Evolutionary conservation across 2,113 vertebrate genomes (phyloP).

Genomic region (Cheirogaleus medius): DNA sequence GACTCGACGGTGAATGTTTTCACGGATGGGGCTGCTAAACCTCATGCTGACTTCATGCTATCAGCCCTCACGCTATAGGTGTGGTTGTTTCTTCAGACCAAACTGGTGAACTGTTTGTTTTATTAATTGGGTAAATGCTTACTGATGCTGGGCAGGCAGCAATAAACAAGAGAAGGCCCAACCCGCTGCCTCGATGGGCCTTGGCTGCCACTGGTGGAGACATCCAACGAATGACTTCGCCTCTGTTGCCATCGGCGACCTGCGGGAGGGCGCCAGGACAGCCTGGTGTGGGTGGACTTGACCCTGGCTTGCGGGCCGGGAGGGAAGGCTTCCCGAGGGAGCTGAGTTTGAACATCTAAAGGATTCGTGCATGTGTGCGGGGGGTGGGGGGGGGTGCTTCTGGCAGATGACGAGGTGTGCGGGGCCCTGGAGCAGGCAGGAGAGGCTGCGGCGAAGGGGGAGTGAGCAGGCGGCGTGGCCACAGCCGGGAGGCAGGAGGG

Average conservation of each 20-base stretch:
- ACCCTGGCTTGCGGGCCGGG: background rate
- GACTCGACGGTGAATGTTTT: fast-evolving
- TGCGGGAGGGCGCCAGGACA: background rate
- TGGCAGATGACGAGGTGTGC: fast-evolving
- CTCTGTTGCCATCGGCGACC: fast-evolving
- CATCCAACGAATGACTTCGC: fast-evolving
- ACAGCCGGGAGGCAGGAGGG: fast-evolving
- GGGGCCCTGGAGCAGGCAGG: background rate
- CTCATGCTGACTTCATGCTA: no score
- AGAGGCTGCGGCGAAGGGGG: fast-evolving
- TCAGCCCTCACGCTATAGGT: fast-evolving
- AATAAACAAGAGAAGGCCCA: fast-evolving
- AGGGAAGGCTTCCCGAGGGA: background rate
- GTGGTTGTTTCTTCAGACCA: background rate
- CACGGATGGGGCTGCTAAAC: fast-evolving
- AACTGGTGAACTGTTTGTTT: background rate
- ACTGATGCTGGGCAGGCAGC: fast-evolving
- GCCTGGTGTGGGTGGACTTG: fast-evolving
- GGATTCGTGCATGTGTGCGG: fast-evolving
- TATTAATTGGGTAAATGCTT: background rate
- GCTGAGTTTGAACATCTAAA: fast-evolving
- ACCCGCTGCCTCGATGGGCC: fast-evolving
- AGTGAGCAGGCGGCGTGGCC: no score
- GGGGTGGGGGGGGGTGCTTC: background rate
- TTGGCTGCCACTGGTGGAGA: fast-evolving